These are phyloP conservation scores for Anolis sagrei DNA, from an alignment of 2,113 vertebrate species.

Conservation along the genomic window DNA sequence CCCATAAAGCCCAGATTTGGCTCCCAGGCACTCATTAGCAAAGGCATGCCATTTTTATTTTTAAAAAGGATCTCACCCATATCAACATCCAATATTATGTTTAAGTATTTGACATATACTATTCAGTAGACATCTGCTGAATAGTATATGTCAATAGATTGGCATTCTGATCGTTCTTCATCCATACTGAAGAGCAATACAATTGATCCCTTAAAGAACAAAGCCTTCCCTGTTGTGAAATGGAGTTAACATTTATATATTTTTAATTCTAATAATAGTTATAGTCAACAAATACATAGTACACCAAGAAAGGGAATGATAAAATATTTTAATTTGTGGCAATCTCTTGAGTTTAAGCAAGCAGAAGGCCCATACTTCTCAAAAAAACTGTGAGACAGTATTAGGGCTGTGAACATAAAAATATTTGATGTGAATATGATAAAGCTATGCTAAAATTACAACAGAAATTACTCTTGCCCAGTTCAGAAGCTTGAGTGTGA, in stretches of 20 bases:
- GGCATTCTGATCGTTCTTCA: not conserved
- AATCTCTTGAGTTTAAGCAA: not conserved
- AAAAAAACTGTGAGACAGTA: not conserved
- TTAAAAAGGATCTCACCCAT: not conserved
- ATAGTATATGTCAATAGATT: not conserved
- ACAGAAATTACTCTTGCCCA: not conserved
- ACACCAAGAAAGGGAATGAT: not conserved
- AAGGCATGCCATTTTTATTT: not conserved
- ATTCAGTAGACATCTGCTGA: not conserved
- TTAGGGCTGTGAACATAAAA: not conserved
- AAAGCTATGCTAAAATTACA: not conserved
- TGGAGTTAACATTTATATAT: not conserved
- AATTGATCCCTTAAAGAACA: not conserved
- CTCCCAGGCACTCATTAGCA: too few relatives aligned
- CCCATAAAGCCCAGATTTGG: not conserved
- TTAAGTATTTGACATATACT: not conserved
- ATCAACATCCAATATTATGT: not conserved
- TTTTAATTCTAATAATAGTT: not conserved
- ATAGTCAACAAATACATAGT: not conserved
- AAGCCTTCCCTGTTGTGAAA: not conserved
- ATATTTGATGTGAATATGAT: not conserved
- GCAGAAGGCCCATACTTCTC: not conserved
- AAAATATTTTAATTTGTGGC: not conserved
- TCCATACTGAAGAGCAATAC: not conserved
- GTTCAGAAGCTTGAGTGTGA: too few relatives aligned